These are phyloP conservation scores for Trachymyrmex cornetzi DNA, from an alignment of 1,140 invertebrate species.

Conservation along the genomic window DNA sequence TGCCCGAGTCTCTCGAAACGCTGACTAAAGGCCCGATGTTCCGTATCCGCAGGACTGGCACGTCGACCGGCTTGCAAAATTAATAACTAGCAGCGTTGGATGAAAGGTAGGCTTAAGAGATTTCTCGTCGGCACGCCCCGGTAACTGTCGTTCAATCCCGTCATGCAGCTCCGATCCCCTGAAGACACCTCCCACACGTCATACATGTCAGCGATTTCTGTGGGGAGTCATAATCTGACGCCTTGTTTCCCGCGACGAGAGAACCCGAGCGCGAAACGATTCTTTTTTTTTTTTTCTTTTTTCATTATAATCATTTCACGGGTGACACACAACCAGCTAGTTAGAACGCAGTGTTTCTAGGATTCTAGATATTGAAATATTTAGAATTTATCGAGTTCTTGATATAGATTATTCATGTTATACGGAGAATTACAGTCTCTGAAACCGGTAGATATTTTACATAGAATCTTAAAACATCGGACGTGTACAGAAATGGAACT, in stretches of 20 bases:
- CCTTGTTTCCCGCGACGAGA: conserved; percentile 9
- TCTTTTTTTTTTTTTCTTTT: background rate
- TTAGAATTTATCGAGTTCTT: background rate
- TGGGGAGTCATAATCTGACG: conserved; percentile 52
- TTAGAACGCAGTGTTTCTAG: background rate
- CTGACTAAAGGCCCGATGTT: conserved; percentile 74
- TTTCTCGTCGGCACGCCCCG: background rate
- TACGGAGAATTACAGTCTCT: background rate
- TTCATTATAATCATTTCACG: background rate
- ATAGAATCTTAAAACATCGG: background rate
- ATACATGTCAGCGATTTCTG: conserved; percentile 57
- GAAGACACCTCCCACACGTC: conserved; percentile 25
- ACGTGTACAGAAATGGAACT: background rate
- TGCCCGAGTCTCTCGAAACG: conserved; percentile 77
- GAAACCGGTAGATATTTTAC: background rate
- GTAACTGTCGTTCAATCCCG: background rate
- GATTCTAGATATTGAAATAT: background rate
- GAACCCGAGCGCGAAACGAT: background rate
- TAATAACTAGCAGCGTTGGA: conserved; percentile 65
- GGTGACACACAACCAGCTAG: background rate
- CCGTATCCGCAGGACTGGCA: conserved; percentile 64
- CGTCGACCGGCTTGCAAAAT: conserved; percentile 67
- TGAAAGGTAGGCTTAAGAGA: conserved; percentile 55
- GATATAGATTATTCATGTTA: background rate
- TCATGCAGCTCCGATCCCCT: conserved; percentile 10